Evolutionary conservation across 2,797 vertebrate genomes (phyloP).

Genomic region (Micromesistius poutassou): DNA sequence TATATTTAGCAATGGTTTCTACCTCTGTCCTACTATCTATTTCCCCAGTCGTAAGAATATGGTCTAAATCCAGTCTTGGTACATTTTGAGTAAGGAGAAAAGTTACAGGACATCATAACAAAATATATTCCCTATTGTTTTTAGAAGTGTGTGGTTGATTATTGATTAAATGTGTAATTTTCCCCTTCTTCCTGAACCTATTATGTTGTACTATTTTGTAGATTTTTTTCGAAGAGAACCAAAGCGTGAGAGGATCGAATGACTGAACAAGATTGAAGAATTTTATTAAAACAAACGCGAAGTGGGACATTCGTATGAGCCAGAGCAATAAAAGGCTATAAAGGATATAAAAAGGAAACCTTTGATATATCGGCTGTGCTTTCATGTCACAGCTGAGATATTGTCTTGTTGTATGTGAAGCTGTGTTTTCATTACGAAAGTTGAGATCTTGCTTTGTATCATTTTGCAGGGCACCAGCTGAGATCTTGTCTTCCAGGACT

Average conservation of each 20-base stretch:
- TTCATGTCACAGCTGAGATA: not conserved
- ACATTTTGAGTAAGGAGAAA: not conserved
- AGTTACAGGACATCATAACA: not conserved
- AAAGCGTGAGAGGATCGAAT: not conserved
- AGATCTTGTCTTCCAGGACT: not conserved
- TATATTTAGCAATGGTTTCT: not conserved
- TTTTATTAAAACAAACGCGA: not conserved
- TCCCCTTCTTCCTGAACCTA: not conserved
- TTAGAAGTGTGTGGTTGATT: not conserved
- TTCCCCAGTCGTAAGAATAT: not conserved
- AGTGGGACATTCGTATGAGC: not conserved
- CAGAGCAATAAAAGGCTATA: not conserved
- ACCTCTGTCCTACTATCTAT: not conserved
- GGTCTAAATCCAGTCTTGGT: not conserved
- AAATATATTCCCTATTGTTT: not conserved
- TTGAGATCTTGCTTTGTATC: not conserved
- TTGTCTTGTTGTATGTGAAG: no score
- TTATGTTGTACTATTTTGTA: not conserved
- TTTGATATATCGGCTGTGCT: not conserved
- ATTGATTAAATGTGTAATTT: not conserved
- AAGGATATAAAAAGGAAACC: not conserved
- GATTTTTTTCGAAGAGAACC: not conserved
- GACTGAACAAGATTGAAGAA: not conserved
- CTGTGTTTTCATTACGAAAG: no score
- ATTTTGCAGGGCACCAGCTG: not conserved